Conservation (phyloP, 30 jellyfish, hydroid and myxozoan species). For the Mastigias papua region DNA sequence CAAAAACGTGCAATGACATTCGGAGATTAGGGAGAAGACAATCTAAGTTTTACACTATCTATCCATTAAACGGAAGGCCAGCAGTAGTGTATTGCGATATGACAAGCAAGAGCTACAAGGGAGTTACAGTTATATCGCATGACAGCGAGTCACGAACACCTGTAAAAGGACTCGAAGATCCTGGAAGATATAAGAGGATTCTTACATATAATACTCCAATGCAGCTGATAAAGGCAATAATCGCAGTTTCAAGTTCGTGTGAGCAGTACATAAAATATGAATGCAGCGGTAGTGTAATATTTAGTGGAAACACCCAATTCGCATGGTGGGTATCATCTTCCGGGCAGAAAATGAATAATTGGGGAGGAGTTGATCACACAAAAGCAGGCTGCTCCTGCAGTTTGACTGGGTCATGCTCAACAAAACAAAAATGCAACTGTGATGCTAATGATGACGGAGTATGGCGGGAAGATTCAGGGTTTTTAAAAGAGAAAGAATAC, state of each 20-base stretch:
- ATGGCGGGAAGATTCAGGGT: conserved; percentile 47
- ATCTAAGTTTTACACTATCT: conserved; percentile 19
- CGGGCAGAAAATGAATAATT: conserved; percentile 25
- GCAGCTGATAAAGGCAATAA: neutral
- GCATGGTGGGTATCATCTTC: conserved; percentile 50
- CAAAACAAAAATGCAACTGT: conserved; percentile 10
- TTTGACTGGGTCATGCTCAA: neutral
- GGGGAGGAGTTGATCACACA: conserved; percentile 59
- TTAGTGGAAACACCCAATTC: neutral
- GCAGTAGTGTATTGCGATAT: conserved; percentile 58
- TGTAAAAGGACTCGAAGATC: conserved; percentile 34
- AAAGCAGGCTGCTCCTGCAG: conserved; percentile 22
- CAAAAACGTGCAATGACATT: conserved; percentile 32
- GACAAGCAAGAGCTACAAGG: conserved; percentile 26
- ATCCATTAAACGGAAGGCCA: neutral
- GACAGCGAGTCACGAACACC: conserved; percentile 54
- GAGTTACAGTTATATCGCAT: conserved; percentile 59
- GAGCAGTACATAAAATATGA: conserved; percentile 47
- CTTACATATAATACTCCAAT: conserved; percentile 15
- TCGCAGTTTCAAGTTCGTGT: conserved; percentile 6
- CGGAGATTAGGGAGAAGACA: conserved; percentile 6
- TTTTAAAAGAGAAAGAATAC: conserved; percentile 15
- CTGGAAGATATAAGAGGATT: neutral
- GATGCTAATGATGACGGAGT: conserved; percentile 11
- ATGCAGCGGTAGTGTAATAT: conserved; percentile 25